These are phyloP conservation scores for Fopius arisanus DNA, from an alignment of 1,140 invertebrate genomes.

Conservation along the genomic window DNA sequence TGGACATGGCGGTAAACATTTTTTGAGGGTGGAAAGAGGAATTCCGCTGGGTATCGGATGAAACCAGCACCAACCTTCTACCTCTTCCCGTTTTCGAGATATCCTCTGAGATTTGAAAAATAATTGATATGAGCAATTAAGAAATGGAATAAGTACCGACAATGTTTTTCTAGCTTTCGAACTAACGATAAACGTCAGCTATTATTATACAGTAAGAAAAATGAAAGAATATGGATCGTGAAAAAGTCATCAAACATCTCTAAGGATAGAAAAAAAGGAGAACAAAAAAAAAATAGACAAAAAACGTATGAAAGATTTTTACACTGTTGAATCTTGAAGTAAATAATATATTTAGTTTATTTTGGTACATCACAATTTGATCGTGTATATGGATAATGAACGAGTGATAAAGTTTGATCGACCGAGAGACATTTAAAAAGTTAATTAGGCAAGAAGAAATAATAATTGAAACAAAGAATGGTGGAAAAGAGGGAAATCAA, in stretches of 20 bases:
- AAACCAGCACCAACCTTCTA: no score
- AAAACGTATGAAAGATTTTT: constrained; percentile 61
- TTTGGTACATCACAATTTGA: constrained; percentile 65
- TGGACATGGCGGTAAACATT: no score
- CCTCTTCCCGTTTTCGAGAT: no score
- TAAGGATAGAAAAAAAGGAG: constrained; percentile 38
- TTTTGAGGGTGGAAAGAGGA: no score
- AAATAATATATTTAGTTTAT: constrained; percentile 67
- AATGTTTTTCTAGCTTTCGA: not conserved
- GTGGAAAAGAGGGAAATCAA: not conserved
- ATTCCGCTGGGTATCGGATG: no score
- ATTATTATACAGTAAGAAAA: not conserved
- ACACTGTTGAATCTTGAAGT: constrained; percentile 65
- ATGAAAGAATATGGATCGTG: constrained; percentile 44
- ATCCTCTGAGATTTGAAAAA: not conserved
- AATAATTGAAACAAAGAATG: not conserved
- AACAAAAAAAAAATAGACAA: constrained; percentile 30
- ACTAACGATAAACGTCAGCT: not conserved
- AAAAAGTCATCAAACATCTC: constrained; percentile 62
- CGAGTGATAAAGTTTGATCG: constrained; percentile 42
- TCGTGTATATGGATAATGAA: constrained; percentile 18
- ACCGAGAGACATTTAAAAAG: constrained; percentile 21
- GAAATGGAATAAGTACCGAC: not conserved
- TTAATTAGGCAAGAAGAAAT: constrained; percentile 4
- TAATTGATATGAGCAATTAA: not conserved